phyloP scores from a whole-genome alignment of 1,140 invertebrate species.

The Battus philenor region DNA sequence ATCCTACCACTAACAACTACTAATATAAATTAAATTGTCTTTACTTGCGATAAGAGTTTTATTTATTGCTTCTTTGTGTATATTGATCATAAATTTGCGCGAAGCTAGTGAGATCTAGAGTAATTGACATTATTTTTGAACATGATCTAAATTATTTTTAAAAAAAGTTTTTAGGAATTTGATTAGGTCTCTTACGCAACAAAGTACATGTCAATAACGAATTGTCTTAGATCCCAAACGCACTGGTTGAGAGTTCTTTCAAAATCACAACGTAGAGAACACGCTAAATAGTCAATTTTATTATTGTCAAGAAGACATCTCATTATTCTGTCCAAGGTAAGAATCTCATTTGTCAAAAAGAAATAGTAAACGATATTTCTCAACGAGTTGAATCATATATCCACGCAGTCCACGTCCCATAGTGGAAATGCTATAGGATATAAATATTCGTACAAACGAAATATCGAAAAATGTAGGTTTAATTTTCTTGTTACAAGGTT shows the following conservation, averaged over 20 bases:
- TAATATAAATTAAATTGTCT: background rate
- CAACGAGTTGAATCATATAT: too few relatives aligned
- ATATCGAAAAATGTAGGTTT: too few relatives aligned
- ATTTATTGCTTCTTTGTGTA: background rate
- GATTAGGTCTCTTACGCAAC: constrained; percentile 20
- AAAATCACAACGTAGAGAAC: constrained; percentile 16
- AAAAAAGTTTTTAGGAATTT: constrained; percentile 11
- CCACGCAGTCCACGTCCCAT: too few relatives aligned
- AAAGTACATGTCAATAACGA: constrained; percentile 8
- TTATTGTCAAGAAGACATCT: too few relatives aligned
- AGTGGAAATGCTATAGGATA: too few relatives aligned
- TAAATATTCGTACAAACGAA: too few relatives aligned
- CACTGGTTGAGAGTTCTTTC: constrained; percentile 20
- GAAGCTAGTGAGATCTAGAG: background rate
- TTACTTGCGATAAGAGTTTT: background rate
- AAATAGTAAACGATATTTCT: too few relatives aligned
- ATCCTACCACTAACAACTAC: background rate
- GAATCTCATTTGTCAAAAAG: too few relatives aligned
- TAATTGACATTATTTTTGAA: constrained; percentile 10
- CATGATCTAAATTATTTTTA: constrained; percentile 15
- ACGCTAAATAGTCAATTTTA: too few relatives aligned
- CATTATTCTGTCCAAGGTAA: too few relatives aligned
- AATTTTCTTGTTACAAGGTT: too few relatives aligned
- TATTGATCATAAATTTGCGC: background rate
- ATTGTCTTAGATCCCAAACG: constrained; percentile 17